A percentile compares a stretch with the other conserved stretches of the same genome.
Evolutionary conservation across 2,888 invertebrate species (phyloP).

Genomic region (Drosophila prostipennis): DNA sequence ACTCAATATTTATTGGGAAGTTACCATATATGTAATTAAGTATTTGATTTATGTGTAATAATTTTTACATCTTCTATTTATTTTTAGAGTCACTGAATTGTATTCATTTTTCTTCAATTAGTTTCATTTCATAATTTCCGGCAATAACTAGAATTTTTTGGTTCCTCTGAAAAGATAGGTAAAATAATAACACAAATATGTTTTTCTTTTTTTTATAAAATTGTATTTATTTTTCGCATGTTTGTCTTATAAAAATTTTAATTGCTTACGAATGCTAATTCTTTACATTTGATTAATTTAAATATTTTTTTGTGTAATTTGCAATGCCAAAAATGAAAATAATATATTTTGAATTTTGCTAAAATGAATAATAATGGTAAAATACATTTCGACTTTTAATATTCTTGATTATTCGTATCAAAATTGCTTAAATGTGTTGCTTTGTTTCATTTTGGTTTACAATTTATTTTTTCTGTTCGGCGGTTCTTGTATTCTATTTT

Average conservation of each 20-base stretch:
- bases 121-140: no score
- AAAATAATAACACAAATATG: neutral
- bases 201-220: constrained; percentile 62
- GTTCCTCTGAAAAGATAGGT: neutral
- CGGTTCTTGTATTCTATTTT: constrained; percentile 46
- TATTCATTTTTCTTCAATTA: neutral
- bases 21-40: no score
- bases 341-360: constrained; percentile 66
- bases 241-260: constrained; percentile 61
- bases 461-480: constrained; percentile 51
- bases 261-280: constrained; percentile 58
- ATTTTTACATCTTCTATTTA: no score
- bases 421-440: constrained; percentile 58
- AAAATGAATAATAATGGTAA: constrained; percentile 68
- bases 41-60: no score
- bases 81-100: neutral
- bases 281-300: constrained; percentile 58
- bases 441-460: constrained; percentile 27
- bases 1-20: no score
- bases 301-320: constrained; percentile 40
- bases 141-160: no score
- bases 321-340: constrained; percentile 43
- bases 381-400: constrained; percentile 48
- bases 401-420: constrained; percentile 57
- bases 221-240: constrained; percentile 70